Evolutionary conservation across 2,888 invertebrate species (phyloP), one percentile per base, ranked within the genome.

Genomic region (Eulithis testata): DNA sequence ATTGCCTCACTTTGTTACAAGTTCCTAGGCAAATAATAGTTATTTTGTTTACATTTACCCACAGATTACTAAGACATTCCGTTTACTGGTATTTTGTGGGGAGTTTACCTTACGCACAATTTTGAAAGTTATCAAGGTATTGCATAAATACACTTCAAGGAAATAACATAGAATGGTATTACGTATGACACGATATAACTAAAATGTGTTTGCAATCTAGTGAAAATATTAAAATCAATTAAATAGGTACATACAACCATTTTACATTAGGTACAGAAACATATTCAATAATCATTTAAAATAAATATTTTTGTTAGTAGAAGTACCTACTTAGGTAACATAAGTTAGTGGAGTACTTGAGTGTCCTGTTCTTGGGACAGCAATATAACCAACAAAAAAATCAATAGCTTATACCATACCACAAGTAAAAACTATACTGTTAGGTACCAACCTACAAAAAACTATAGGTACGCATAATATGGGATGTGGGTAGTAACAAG

Each of bases 1-100:
- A 62, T 67, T 72, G 68, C 68, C 47, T 60, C 61, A 70, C 62
- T 66, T 64, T 51, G 61, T 69, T 65, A 62, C 62, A 44, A 59
- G 62, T 60, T 60, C 57, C 51, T 62, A 55, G 43, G 57, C 36
- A 67, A 70, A 72, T 72, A 51, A 72, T 72, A 63, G 67, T 62
- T 60, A 70, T 66, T 70, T 65, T 65, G 65, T 62, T n/a, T 65
- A 63, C 56, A 66, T 61, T 63, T 63, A 66, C 62, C 55, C 12
- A 56, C 11, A 21, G 60, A 53, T 65, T 64, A 43, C 47, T 36
- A 58, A 67, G 54, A 61, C 63, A 62, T 69, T 69, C 57, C 54
- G 47, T 40, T 49, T 63, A 59, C 45, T 7, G 45, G 21, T 64
- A 62, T 59, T 63, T 57, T 63, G 59, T 14, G 11, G 14, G 62